Base-by-base conservation (phyloP, 2,797 vertebrate genomes). In the Galago senegalensis region DNA sequence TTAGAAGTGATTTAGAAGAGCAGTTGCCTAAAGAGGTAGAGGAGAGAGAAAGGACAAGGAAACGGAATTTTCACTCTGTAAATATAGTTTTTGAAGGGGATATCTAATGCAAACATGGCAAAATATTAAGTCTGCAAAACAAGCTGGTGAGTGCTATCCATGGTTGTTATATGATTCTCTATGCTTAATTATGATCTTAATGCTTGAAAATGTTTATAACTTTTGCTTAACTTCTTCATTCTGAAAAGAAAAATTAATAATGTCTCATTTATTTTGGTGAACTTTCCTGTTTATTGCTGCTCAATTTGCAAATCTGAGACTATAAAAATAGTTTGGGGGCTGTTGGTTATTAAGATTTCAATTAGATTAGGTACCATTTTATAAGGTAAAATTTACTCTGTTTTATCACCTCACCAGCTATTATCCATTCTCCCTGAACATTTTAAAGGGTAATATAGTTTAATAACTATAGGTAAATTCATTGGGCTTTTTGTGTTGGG, bases 231-330 rank as follows among this genome's bases (percentile, higher is more conserved):
- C 14, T 65, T 61, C 25, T 72, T 86, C 8, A 49, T 93, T 85
- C 37, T 34, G 18, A 73, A 91, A 82, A 83, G 76, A 46, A 76
- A 92, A 94, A 80, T n/a, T 34, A 83, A n/a, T 49, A 79, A 87
- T 34, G 14, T 69, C 2, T 31, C 16, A n/a, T 49, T 3, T 85
- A 84, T 43, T 75, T 40, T 53, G 13, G 43, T 29, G 21, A 80
- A 80, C 53, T 77, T 10, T 56, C 11, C 20, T 31, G 84, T 72
- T 83, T 20, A 73, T 76, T 75, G 13, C 34, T n/a, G 23, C 40
- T 76, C 14, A 7, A 86, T 40, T 95, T 89, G 40, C 27, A 89
- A 56, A 56, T 56, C 37, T 25, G 53, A 63, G 29, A 81, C n/a
- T 46, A 75, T 56, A 14, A 69, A 56, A 69, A 4, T 20, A 53